Evolutionary conservation across 1,140 invertebrate genomes (phyloP).

Genomic region (Melitaea cinxia): DNA sequence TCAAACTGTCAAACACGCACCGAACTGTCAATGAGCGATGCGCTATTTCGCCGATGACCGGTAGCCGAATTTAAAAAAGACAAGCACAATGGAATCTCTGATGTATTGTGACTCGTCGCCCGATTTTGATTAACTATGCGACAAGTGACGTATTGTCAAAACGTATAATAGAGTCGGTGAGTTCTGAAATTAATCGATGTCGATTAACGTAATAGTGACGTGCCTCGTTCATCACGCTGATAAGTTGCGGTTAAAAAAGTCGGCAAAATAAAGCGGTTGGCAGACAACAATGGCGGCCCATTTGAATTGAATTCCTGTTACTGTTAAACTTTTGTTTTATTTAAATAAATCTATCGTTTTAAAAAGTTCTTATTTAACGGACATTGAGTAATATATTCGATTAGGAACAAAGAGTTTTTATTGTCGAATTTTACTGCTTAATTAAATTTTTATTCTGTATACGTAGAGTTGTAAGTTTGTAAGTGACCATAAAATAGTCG

Average conservation of each 20-base stretch:
- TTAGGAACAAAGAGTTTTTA: conserved; percentile 13
- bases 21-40: conserved; percentile 62
- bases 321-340: conserved; percentile 37
- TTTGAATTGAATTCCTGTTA: conserved; percentile 68
- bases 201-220: conserved; percentile 43
- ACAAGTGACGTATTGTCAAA: conserved; percentile 59
- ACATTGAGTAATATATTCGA: conserved; percentile 38
- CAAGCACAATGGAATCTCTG: conserved; percentile 50
- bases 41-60: conserved; percentile 50
- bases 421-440: background rate
- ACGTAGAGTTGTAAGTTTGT: background rate
- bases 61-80: conserved; percentile 56
- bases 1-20: conserved; percentile 65
- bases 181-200: conserved; percentile 62
- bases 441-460: conserved; percentile 1
- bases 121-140: conserved; percentile 62
- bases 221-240: conserved; percentile 48
- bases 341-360: conserved; percentile 35
- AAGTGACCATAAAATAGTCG: conserved; percentile 6
- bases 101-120: conserved; percentile 54
- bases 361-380: conserved; percentile 30
- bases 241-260: conserved; percentile 57
- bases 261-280: conserved; percentile 53
- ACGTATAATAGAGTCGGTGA: conserved; percentile 59
- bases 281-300: conserved; percentile 69